A percentile compares a stretch with the other conserved stretches of the same genome.
These are phyloP conservation scores for Endomychus coccineus DNA, from an alignment of 2,888 invertebrate species.

Conservation along the genomic window DNA sequence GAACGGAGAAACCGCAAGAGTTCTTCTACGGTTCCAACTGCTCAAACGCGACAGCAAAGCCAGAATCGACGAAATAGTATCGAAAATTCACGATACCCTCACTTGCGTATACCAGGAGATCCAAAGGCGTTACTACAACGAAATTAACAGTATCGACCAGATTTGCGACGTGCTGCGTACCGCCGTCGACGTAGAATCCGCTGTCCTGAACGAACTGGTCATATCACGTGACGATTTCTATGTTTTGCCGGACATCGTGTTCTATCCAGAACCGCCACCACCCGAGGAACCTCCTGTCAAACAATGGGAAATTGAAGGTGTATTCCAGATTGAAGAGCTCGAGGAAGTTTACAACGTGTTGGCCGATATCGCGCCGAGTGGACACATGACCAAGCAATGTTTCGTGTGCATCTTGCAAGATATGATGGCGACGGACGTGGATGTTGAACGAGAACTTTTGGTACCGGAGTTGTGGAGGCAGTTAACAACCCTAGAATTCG, in stretches of 20 bases:
- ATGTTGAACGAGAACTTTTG: slow-evolving; percentile 29
- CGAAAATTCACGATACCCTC: slow-evolving; percentile 46
- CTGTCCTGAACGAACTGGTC: slow-evolving; percentile 42
- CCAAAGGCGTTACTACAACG: slow-evolving; percentile 35
- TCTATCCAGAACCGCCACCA: slow-evolving; percentile 34
- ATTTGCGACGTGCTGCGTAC: slow-evolving; percentile 31
- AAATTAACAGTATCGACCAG: slow-evolving; percentile 40
- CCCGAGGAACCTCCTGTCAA: slow-evolving; percentile 22
- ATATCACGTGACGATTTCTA: slow-evolving; percentile 41
- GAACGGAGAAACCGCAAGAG: slow-evolving; percentile 51
- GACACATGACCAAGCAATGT: slow-evolving; percentile 29
- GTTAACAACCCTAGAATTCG: slow-evolving; percentile 31
- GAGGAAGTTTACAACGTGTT: slow-evolving; percentile 34
- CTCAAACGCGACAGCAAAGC: slow-evolving; percentile 44
- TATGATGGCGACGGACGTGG: slow-evolving; percentile 35
- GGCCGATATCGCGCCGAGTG: slow-evolving; percentile 20
- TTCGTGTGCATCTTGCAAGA: slow-evolving; percentile 45
- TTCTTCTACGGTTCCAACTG: slow-evolving; percentile 47
- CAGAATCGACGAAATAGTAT: slow-evolving; percentile 45
- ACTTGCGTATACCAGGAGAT: slow-evolving; percentile 48
- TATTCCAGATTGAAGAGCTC: slow-evolving; percentile 36
- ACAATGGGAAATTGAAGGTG: slow-evolving; percentile 14
- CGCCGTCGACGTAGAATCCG: slow-evolving; percentile 43
- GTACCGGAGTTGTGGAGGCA: slow-evolving; percentile 40
- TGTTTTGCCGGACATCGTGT: slow-evolving; percentile 34